Percentiles rank a stretch among this genome's conserved stretches.
phyloP scores from a whole-genome alignment of 2,113 vertebrate species.

The Manacus vitellinus region DNA sequence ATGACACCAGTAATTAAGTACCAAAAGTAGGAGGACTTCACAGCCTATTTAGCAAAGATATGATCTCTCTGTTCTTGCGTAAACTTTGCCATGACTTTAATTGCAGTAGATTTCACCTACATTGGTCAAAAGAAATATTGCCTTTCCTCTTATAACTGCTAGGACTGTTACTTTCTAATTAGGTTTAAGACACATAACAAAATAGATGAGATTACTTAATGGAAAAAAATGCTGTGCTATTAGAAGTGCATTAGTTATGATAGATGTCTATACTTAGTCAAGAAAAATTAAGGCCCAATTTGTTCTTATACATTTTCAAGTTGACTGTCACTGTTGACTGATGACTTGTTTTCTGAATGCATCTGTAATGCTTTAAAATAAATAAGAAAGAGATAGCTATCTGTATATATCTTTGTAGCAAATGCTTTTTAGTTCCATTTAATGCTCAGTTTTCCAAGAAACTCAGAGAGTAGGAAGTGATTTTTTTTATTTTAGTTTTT shows the following conservation, averaged over 20 bases:
- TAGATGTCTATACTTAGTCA: constrained; percentile 74
- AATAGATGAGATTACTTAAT: constrained; percentile 67
- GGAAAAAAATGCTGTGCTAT: constrained; percentile 38
- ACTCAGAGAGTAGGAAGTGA: neutral
- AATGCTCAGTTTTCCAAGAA: neutral
- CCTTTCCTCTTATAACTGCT: constrained; percentile 39
- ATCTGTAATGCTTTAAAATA: constrained; percentile 64
- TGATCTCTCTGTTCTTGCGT: constrained; percentile 57
- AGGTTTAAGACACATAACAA: constrained; percentile 65
- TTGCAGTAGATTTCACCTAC: constrained; percentile 55
- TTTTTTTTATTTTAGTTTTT: neutral
- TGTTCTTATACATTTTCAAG: constrained; percentile 70
- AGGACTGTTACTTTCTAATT: constrained; percentile 70
- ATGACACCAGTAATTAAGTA: constrained; percentile 79
- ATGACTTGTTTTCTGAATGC: constrained; percentile 66
- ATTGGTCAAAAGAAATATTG: constrained; percentile 65
- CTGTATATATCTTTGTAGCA: neutral
- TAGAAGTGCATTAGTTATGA: constrained; percentile 72
- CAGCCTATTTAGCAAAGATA: constrained; percentile 77
- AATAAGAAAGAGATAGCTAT: constrained; percentile 55
- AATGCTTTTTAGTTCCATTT: neutral
- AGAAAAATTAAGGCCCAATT: constrained; percentile 76
- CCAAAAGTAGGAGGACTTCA: constrained; percentile 75
- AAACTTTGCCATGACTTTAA: constrained; percentile 73
- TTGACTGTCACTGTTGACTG: constrained; percentile 67